A percentile compares a stretch with the other conserved stretches of the same genome.
These are phyloP conservation scores for Pseudomyrmex concolor DNA, from an alignment of 1,140 invertebrate genomes.

Conservation along the genomic window DNA sequence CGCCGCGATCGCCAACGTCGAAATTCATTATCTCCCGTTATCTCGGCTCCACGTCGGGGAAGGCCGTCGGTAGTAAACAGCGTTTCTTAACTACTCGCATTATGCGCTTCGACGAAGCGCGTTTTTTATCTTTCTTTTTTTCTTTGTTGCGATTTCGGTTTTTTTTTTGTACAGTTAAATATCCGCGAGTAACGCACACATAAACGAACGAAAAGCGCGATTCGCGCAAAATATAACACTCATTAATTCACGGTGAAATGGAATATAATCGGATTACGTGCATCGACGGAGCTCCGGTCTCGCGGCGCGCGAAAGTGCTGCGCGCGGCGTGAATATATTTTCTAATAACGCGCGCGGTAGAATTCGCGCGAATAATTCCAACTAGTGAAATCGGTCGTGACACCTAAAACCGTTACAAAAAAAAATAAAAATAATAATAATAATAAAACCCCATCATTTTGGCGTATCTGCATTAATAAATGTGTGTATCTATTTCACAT, in stretches of 20 bases:
- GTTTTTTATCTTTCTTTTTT: too few relatives aligned
- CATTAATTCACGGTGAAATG: constrained; percentile 18
- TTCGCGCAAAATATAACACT: constrained; percentile 12
- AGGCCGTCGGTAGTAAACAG: constrained; percentile 14
- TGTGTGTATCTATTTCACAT: not conserved
- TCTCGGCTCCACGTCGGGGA: constrained; percentile 3
- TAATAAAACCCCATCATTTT: not conserved
- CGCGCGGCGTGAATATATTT: not conserved
- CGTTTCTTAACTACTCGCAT: constrained; percentile 34
- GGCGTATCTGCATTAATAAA: not conserved
- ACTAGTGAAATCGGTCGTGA: not conserved
- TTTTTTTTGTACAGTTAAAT: constrained; percentile 31
- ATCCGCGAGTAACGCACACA: not conserved
- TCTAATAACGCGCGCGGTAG: not conserved
- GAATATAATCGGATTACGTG: constrained; percentile 20
- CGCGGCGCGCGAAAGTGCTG: not conserved
- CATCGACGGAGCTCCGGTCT: not conserved
- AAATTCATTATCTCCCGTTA: constrained; percentile 51
- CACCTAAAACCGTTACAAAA: not conserved
- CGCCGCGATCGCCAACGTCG: constrained; percentile 17
- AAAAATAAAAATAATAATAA: too few relatives aligned
- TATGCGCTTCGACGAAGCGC: not conserved
- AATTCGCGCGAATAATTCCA: not conserved
- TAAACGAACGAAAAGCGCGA: constrained; percentile 9
- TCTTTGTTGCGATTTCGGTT: too few relatives aligned